Base-by-base conservation (phyloP, 2,113 vertebrate species). In the Telmatochromis bifrenatus region DNA sequence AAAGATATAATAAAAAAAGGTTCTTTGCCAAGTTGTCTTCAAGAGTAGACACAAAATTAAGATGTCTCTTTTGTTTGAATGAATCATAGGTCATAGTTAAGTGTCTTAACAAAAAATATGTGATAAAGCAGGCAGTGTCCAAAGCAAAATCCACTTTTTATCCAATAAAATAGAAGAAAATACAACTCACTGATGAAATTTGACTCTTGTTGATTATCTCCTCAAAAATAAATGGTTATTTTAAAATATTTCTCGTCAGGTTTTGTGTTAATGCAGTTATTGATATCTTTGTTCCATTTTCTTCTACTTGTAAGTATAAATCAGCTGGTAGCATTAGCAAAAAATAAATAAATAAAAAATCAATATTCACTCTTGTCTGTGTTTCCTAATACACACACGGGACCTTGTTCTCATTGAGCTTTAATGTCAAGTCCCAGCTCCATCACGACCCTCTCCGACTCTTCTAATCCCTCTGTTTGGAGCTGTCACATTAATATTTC, bases 381-480 rank as follows among this genome's bases (percentile, higher is more conserved):
- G 14, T 81, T 86, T 55, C 81, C 86, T 39, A 81, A 82, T 58
- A 42, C 58, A 81, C 42, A 81, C 84, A 60, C 35, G 17, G 77
- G 79, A 62, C 79, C 45, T 83, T 88, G 84, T 89, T 93, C 80
- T 86, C 82, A 73, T 10, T 23, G 79, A 87, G 75, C 79, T 70
- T 91, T 83, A 26, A 87, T 54, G 79, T 58, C 56, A 85, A 87
- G 49, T 65, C 84, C 81, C 79, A 75, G 42, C 31, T 77, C 51
- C 31, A 84, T 87, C 75, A 68, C 55, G 49, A 56, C 75, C 82
- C 60, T 81, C 87, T 84, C 21, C 70, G 56, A 87, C 81, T 89
- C 82, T 10, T 91, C 42, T 90, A 91, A 92, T 92, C 92, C 82
- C 7, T 37, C 81, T 79, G 83, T 92, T 87, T 68, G 81, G 81